These are phyloP conservation scores for Burhinus oedicnemus DNA, from an alignment of 2,113 vertebrate genomes.

Conservation along the genomic window DNA sequence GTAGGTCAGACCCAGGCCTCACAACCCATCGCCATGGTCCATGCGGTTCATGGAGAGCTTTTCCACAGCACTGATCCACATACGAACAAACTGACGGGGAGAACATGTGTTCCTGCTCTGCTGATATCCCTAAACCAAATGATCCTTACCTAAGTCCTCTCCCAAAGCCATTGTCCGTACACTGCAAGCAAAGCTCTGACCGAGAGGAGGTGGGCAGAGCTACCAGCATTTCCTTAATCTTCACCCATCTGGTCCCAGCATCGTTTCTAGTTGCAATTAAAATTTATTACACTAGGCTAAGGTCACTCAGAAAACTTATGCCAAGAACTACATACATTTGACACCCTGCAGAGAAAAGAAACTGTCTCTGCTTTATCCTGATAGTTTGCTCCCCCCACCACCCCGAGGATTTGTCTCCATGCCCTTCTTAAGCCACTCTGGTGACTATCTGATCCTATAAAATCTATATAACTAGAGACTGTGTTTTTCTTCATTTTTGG, in stretches of 20 bases:
- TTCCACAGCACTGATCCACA: not conserved
- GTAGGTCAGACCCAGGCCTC: not conserved
- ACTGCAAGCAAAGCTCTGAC: not conserved
- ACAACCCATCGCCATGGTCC: not conserved
- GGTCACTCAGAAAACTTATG: conserved; percentile 17
- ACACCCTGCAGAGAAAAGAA: conserved; percentile 31
- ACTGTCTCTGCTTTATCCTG: conserved; percentile 1
- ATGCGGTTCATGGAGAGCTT: not conserved
- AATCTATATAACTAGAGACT: not conserved
- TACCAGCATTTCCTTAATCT: not conserved
- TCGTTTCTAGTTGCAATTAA: conserved; percentile 36
- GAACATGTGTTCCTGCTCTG: not conserved
- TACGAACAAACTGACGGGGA: not conserved
- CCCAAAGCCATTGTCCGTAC: not conserved
- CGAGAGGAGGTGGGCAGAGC: not conserved
- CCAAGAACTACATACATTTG: conserved; percentile 24
- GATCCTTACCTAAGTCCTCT: not conserved
- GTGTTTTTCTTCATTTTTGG: not conserved
- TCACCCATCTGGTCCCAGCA: not conserved
- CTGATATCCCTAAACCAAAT: not conserved
- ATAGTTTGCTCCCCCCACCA: not conserved
- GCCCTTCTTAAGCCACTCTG: not conserved
- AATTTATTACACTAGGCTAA: conserved; percentile 36
- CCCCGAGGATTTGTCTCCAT: accelerated
- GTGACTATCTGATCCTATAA: not conserved